Evolutionary conservation across 2,113 vertebrate genomes (phyloP), one percentile per base, ranked within the genome.

Genomic region (Tyto alba): DNA sequence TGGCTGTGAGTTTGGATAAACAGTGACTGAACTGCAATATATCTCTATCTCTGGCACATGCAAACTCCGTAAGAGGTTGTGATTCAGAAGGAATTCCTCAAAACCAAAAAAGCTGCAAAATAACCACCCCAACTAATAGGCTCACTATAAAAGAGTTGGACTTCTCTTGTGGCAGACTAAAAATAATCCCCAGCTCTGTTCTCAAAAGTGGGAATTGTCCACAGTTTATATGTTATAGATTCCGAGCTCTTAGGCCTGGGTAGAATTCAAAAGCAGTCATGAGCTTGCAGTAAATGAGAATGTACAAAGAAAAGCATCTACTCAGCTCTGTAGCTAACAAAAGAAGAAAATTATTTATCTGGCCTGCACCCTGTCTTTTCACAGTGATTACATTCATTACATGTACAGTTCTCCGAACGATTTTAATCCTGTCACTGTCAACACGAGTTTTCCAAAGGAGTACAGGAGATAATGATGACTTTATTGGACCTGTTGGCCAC

Each of bases 81-180:
- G 2, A 75, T 56, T 91, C 17, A 40, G 26, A 53, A 88, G 40
- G 9, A 57, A 79, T 16, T 55, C 27, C 29, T 47, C 40, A 8
- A 29, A 15, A 2, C 38, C 40, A 29, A 9, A 20, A 38, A 74
- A 45, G 23, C 16, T 72, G 41, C 9, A 62, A 38, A 66, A 29
- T 10, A 47, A 36, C 34, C 19, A 48, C 47, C 25, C 20, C 34
- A 53, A 0, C 0, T 8, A 21, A 66, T 1, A 36, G 5, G 3
- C 20, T 53, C 34, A 53, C 23, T 25, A 5, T 9, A n/a, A 56
- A 32, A 55, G 22, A 76, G 7, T 30, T 6, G 47, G 73, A 15
- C 5, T 72, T 36, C 15, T 71, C 25, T 32, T 30, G 29, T 6
- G 8, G 4, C 6, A 53, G 16, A 43, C 4, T 21, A 19, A 67